These are phyloP conservation scores for Epinephelus moara DNA, from an alignment of 2,113 vertebrate genomes.

Conservation along the genomic window DNA sequence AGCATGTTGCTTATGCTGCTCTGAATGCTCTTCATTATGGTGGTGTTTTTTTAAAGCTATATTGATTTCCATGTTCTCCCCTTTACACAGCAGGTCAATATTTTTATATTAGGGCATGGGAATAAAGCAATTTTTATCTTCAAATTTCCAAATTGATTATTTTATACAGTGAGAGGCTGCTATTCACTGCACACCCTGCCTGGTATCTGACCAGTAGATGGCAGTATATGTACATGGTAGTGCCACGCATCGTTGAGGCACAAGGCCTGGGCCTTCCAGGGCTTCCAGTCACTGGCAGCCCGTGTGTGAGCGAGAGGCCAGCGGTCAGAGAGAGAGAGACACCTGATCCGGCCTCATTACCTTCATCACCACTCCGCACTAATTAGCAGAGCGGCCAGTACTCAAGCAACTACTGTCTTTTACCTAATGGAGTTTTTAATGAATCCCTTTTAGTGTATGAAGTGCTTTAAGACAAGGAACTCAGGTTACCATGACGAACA, in stretches of 20 bases:
- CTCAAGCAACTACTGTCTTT: conserved; percentile 35
- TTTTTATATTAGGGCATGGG: neutral
- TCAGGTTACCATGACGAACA: neutral
- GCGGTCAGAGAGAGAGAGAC: conserved; percentile 54
- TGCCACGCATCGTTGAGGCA: neutral
- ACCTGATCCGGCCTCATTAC: conserved; percentile 74
- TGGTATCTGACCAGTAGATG: conserved; percentile 79
- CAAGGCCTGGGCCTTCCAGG: conserved; percentile 30
- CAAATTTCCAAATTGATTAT: neutral
- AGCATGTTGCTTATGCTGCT: conserved; percentile 54
- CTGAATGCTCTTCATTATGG: conserved; percentile 21
- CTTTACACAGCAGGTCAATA: neutral
- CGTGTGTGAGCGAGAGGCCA: conserved; percentile 48
- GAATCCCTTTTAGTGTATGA: neutral
- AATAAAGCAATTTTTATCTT: no score
- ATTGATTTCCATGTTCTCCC: neutral
- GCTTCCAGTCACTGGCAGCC: conserved; percentile 15
- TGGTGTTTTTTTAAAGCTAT: neutral
- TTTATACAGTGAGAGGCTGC: neutral
- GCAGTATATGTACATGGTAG: conserved; percentile 75
- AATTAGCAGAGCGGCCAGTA: conserved; percentile 56
- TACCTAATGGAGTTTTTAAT: conserved; percentile 43
- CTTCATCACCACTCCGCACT: conserved; percentile 68
- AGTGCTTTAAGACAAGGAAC: neutral
- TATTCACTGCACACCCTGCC: neutral